These are phyloP conservation scores for Heteronetta atricapilla DNA, from an alignment of 2,113 vertebrate species.

Conservation along the genomic window DNA sequence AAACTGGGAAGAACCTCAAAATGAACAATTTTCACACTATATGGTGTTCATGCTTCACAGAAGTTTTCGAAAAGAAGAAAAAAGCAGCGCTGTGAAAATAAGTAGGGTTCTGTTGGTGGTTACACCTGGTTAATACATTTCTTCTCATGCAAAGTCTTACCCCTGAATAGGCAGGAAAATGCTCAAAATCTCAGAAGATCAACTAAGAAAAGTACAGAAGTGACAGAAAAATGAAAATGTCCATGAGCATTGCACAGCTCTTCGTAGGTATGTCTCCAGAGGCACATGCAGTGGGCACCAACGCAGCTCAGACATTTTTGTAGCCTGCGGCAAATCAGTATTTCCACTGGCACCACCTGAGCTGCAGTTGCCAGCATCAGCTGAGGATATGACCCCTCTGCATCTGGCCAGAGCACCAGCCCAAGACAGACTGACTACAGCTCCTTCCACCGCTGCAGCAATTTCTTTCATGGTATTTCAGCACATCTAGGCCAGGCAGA, in stretches of 20 bases:
- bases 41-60: neutral
- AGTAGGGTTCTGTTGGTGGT: neutral
- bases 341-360: neutral
- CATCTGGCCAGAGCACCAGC: neutral
- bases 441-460: neutral
- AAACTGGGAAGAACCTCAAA: neutral
- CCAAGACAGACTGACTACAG: neutral
- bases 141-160: neutral
- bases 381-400: neutral
- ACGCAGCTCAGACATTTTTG: rapidly evolving
- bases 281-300: neutral
- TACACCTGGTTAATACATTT: neutral
- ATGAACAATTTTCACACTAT: neutral
- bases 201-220: neutral
- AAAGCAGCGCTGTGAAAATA: neutral
- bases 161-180: neutral
- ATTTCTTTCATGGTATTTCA: neutral
- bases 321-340: neutral
- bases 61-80: neutral
- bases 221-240: neutral
- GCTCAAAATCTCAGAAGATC: neutral
- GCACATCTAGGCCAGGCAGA: neutral
- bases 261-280: neutral
- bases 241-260: neutral
- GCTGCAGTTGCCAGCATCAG: neutral